Evolutionary conservation across 1,140 invertebrate species (phyloP).

Genomic region (Drosophila carrolli): DNA sequence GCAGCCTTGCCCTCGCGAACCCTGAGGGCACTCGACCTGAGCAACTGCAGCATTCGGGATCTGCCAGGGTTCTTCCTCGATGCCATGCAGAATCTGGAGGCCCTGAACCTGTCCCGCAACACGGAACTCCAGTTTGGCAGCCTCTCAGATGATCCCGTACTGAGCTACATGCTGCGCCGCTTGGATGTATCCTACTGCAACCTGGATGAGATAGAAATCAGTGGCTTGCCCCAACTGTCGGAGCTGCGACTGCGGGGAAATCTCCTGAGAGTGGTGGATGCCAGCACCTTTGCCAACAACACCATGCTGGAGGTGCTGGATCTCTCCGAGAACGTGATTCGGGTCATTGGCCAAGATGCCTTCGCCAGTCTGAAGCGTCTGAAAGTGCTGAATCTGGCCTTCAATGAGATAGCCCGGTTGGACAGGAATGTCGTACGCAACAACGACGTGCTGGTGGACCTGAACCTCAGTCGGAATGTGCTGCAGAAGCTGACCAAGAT

Average conservation of each 20-base stretch:
- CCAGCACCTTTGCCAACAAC: constrained; percentile 87
- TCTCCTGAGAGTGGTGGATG: constrained; percentile 86
- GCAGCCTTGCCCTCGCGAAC: constrained; percentile 85
- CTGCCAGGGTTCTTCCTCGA: constrained; percentile 85
- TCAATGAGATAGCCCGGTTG: constrained; percentile 87
- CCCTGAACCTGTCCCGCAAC: constrained; percentile 86
- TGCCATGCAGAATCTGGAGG: constrained; percentile 85
- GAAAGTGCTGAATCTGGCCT: constrained; percentile 87
- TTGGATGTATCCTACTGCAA: constrained; percentile 89
- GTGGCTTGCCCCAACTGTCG: constrained; percentile 87
- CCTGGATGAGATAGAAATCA: constrained; percentile 87
- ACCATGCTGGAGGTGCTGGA: constrained; percentile 87
- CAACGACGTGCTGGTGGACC: constrained; percentile 86
- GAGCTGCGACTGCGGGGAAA: constrained; percentile 87
- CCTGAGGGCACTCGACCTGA: constrained; percentile 86
- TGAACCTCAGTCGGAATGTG: constrained; percentile 89
- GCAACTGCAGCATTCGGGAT: constrained; percentile 85
- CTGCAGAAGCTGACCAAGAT: constrained; percentile 86
- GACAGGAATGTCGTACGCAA: constrained; percentile 86
- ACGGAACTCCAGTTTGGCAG: constrained; percentile 84
- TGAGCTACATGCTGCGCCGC: constrained; percentile 86
- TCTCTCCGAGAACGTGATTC: constrained; percentile 88
- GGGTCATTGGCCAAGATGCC: constrained; percentile 85
- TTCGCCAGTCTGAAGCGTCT: constrained; percentile 87
- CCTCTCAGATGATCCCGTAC: constrained; percentile 77